Conservation (phyloP, 2,113 vertebrate genomes). For the Passer montanus region DNA sequence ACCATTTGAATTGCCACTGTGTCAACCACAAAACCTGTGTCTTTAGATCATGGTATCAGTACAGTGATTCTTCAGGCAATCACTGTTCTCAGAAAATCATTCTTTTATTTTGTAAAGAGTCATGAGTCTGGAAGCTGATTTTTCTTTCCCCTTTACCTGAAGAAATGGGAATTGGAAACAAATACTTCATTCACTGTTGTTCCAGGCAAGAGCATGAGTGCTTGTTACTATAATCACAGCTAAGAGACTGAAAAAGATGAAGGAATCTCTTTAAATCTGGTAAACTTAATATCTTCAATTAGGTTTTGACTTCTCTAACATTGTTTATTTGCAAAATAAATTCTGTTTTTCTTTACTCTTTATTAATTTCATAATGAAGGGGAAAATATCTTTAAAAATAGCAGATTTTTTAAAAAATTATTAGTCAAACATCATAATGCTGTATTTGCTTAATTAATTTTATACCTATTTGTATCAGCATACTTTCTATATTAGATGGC, state of each 20-base stretch:
- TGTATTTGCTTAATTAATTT: not conserved
- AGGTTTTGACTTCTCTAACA: not conserved
- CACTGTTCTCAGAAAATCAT: not conserved
- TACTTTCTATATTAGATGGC: not conserved
- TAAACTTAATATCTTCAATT: not conserved
- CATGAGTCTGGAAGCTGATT: not conserved
- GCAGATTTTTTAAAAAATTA: not conserved
- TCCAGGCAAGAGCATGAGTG: not conserved
- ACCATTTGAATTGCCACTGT: not conserved
- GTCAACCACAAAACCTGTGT: not conserved
- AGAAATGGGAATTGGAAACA: not conserved
- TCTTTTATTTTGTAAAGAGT: not conserved
- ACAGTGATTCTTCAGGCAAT: not conserved
- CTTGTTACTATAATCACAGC: not conserved
- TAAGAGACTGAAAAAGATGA: not conserved
- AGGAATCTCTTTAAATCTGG: not conserved
- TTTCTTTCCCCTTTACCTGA: not conserved
- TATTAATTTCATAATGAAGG: not conserved
- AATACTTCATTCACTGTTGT: not conserved
- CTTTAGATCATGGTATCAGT: not conserved
- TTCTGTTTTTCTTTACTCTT: not conserved
- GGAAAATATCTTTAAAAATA: not conserved
- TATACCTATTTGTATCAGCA: not conserved
- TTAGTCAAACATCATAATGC: not conserved
- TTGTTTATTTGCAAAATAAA: not conserved